A percentile compares a stretch with the other conserved stretches of the same genome.
Conservation (phyloP, 2,797 vertebrate genomes). For the Aselliscus stoliczkanus region DNA sequence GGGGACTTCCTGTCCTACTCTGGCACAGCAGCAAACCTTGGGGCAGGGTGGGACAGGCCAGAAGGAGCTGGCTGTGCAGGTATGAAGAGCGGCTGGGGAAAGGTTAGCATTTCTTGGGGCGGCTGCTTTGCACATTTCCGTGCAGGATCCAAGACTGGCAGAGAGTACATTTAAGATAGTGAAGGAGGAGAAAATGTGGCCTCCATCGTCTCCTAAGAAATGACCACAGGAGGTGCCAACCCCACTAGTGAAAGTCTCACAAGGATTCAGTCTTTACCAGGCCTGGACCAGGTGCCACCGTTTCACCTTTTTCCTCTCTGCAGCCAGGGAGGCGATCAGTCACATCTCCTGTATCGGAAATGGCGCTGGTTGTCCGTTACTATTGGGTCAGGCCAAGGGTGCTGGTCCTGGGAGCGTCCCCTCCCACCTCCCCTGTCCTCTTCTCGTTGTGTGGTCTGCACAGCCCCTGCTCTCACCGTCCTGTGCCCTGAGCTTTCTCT, state of each 20-base stretch:
- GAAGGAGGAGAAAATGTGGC: background rate
- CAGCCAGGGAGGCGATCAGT: background rate
- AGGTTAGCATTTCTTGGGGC: background rate
- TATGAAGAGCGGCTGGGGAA: background rate
- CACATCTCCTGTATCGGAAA: too few species aligned
- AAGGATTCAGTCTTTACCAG: fast-evolving
- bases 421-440: background rate
- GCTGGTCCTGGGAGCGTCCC: fast-evolving
- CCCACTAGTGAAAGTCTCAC: fast-evolving
- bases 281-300: fast-evolving
- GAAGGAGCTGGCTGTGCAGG: background rate
- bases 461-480: fast-evolving
- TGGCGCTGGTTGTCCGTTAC: background rate
- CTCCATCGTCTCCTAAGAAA: background rate
- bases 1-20: background rate
- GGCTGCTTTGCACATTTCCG: background rate
- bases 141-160: background rate
- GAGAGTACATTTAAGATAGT: fast-evolving
- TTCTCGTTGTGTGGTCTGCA: too few species aligned
- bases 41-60: fast-evolving
- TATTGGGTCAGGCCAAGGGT: fast-evolving
- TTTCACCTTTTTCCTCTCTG: background rate
- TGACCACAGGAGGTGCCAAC: fast-evolving
- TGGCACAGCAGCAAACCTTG: background rate
- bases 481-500: fast-evolving